Evolutionary conservation across 2,113 vertebrate genomes (phyloP).

Genomic region (Grus americana): DNA sequence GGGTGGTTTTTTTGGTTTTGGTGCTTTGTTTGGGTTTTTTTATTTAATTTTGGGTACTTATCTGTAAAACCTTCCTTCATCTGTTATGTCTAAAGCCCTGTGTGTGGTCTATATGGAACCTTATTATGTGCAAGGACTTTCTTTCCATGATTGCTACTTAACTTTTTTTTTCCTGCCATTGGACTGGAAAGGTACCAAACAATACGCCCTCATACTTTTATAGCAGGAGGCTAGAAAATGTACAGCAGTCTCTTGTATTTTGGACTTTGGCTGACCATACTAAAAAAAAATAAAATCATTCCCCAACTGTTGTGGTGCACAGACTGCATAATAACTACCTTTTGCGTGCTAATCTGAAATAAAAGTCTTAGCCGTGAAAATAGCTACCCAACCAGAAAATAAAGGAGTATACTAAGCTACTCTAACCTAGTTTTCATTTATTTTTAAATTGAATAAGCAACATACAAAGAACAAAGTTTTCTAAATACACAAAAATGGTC

Average conservation of each 20-base stretch:
- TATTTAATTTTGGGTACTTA: neutral
- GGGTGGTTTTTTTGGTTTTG: no score
- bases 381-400: neutral
- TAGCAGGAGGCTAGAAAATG: neutral
- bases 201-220: neutral
- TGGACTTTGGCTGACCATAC: neutral
- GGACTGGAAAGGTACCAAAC: neutral
- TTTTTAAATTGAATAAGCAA: neutral
- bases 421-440: neutral
- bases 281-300: neutral
- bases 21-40: neutral
- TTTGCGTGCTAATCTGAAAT: neutral
- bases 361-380: neutral
- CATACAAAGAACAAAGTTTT: neutral
- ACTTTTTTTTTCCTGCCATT: neutral
- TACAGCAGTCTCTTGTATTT: neutral
- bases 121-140: neutral
- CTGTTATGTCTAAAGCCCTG: neutral
- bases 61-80: neutral
- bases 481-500: neutral
- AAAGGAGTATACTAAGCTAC: neutral
- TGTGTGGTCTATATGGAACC: accelerated
- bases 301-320: neutral
- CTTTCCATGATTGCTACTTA: neutral
- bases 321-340: neutral